A percentile compares a stretch with the other conserved stretches of the same genome.
These are phyloP conservation scores for Rhinatrema bivittatum DNA, from an alignment of 2,797 vertebrate genomes.

Conservation along the genomic window DNA sequence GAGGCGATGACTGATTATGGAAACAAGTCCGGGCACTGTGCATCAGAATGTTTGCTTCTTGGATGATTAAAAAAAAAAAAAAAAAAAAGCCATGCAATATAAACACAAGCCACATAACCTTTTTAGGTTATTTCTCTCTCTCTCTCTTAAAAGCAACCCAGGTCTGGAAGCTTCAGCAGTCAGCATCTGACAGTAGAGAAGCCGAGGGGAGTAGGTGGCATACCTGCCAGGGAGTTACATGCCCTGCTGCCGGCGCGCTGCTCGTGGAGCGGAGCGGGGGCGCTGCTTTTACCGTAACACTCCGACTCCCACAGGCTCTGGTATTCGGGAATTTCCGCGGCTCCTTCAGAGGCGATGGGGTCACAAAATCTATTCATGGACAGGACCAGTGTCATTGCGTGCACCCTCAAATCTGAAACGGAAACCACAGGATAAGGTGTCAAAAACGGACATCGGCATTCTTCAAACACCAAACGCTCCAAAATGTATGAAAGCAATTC, in stretches of 20 bases:
- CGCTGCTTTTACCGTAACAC: conserved; percentile 62
- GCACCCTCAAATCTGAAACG: conserved; percentile 41
- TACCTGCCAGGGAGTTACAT: conserved; percentile 28
- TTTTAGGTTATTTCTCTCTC: too few species aligned
- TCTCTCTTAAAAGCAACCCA: too few species aligned
- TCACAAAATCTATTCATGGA: conserved; percentile 89
- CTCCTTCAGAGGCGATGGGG: conserved; percentile 70
- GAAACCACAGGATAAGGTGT: conserved; percentile 8
- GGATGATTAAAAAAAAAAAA: too few species aligned
- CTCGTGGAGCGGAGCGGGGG: conserved; percentile 27
- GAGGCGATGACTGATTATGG: too few species aligned
- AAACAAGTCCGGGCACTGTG: too few species aligned
- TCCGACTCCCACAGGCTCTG: conserved; percentile 77
- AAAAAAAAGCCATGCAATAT: too few species aligned
- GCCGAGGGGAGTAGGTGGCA: neutral
- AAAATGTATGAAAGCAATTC: conserved; percentile 7
- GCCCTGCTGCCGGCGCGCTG: conserved; percentile 12
- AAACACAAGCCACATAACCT: too few species aligned
- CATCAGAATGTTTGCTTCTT: too few species aligned
- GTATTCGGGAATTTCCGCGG: conserved; percentile 68
- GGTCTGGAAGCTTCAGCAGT: neutral
- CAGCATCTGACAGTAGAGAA: neutral
- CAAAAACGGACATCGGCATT: neutral
- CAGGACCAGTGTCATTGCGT: conserved; percentile 91
- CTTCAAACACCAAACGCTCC: too few species aligned